phyloP scores from a whole-genome alignment of 2,888 invertebrate genomes.

The Ophion ventricosus region DNA sequence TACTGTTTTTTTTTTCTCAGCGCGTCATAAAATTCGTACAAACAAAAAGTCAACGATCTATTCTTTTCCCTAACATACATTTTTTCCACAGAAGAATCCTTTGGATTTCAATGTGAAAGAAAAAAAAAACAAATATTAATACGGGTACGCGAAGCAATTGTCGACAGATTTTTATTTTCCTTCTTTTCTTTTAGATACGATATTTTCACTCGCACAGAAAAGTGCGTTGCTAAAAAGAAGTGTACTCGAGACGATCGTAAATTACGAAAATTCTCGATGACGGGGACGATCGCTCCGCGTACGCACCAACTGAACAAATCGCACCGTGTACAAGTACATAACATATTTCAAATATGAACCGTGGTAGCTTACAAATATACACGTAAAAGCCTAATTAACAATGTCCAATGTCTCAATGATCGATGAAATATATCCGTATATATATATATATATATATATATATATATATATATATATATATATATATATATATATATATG shows the following conservation, averaged over 20 bases:
- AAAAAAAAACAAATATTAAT: constrained; percentile 22
- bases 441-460: not conserved
- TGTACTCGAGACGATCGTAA: not conserved
- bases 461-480: no score
- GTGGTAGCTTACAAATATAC: constrained; percentile 16
- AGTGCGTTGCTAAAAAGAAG: not conserved
- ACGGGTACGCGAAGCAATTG: constrained; percentile 17
- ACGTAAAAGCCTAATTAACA: constrained; percentile 33
- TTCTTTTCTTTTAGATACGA: not conserved
- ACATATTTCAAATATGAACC: not conserved
- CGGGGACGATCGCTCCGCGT: constrained; percentile 13
- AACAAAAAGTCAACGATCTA: constrained; percentile 51
- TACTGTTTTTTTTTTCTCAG: constrained; percentile 11
- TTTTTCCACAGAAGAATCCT: not conserved
- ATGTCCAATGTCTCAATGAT: constrained; percentile 43
- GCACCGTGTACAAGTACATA: not conserved
- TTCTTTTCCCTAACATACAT: constrained; percentile 10
- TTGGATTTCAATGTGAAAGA: constrained; percentile 14
- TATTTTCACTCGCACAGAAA: not conserved
- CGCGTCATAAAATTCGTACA: constrained; percentile 41
- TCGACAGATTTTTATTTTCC: not conserved
- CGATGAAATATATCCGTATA: constrained; percentile 41
- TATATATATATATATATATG: not conserved
- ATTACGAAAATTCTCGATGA: constrained; percentile 8
- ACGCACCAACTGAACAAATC: constrained; percentile 28